Percentiles rank a stretch among this genome's conserved stretches.
Evolutionary conservation across 35 echinoderm and acorn worm genomes (phyloP).

Genomic region (Chiridota heheva): DNA sequence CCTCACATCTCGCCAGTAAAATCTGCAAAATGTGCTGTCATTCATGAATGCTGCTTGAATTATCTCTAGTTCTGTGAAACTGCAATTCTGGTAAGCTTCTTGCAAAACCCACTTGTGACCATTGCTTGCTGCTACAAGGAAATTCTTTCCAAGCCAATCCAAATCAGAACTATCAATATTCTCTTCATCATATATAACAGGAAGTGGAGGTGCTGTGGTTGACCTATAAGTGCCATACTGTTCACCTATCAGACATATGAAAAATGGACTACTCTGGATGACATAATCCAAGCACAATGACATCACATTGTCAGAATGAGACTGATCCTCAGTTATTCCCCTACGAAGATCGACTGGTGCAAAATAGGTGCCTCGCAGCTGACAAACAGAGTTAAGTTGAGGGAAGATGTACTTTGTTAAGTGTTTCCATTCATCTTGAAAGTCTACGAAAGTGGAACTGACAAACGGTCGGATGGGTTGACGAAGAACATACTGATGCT

Average conservation of each 20-base stretch:
- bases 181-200: constrained; percentile 29
- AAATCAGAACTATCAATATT: constrained; percentile 46
- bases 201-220: constrained; percentile 19
- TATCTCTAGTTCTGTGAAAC: constrained; percentile 92
- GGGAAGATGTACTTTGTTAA: constrained; percentile 78
- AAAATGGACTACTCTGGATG: constrained; percentile 79
- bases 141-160: constrained; percentile 88
- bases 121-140: constrained; percentile 70
- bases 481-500: constrained; percentile 60
- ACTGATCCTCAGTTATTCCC: constrained; percentile 88
- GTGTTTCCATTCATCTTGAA: constrained; percentile 80
- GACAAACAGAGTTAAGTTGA: constrained; percentile 76
- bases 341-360: constrained; percentile 82
- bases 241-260: constrained; percentile 93
- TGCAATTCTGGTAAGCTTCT: constrained; percentile 83
- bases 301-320: constrained; percentile 72
- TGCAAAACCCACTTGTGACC: constrained; percentile 88
- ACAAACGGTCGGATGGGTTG: constrained; percentile 92
- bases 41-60: constrained; percentile 83
- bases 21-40: constrained; percentile 70
- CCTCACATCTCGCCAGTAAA: constrained; percentile 78
- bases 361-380: constrained; percentile 68
- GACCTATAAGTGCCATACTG: constrained; percentile 86
- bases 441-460: constrained; percentile 93
- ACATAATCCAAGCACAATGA: constrained; percentile 91